These are phyloP conservation scores for Drosophila rubida DNA, from an alignment of 2,888 invertebrate species.

Conservation along the genomic window DNA sequence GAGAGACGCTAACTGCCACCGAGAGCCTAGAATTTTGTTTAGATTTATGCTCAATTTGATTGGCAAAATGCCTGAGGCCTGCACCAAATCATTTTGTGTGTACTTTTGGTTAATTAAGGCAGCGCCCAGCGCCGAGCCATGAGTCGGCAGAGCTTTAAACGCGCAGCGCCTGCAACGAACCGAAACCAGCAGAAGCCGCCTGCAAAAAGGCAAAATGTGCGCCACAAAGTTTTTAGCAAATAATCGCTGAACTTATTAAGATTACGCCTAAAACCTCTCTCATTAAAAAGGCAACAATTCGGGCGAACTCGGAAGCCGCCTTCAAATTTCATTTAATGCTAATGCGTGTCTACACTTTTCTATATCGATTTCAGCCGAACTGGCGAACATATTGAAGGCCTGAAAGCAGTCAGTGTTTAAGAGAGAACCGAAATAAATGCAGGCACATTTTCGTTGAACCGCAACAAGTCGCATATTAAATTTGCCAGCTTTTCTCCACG, in stretches of 20 bases:
- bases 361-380: neutral
- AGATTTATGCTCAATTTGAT: conserved; percentile 78
- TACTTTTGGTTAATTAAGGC: conserved; percentile 51
- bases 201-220: neutral
- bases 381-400: too few relatives aligned
- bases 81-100: conserved; percentile 56
- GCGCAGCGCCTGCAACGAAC: conserved; percentile 20
- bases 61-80: conserved; percentile 62
- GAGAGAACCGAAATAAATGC: too few relatives aligned
- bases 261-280: conserved; percentile 13
- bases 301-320: neutral
- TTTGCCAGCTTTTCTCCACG: neutral
- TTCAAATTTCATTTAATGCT: conserved; percentile 1
- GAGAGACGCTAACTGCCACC: conserved; percentile 23
- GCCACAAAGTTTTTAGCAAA: conserved; percentile 4
- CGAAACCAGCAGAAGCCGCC: conserved; percentile 5
- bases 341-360: neutral
- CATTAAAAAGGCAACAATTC: conserved; percentile 13
- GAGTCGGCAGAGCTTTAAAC: neutral
- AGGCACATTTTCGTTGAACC: neutral
- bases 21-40: conserved; percentile 57
- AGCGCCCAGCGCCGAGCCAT: conserved; percentile 1
- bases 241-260: conserved; percentile 39
- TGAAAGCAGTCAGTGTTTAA: too few relatives aligned
- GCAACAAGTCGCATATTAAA: neutral